Evolutionary conservation across 2,888 invertebrate genomes (phyloP).

Genomic region (Himalopsyche anomala): DNA sequence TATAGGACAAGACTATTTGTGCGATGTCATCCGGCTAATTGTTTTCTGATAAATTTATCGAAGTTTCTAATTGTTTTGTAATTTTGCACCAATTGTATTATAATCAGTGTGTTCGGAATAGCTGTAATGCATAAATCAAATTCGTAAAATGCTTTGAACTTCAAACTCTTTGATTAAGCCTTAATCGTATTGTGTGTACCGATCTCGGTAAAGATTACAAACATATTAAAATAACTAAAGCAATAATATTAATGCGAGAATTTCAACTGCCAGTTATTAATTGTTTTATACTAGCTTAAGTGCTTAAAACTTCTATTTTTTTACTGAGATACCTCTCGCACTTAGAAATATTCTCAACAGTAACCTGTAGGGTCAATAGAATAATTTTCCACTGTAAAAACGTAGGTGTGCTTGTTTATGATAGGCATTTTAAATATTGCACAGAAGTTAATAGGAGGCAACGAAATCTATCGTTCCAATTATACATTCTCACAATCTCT

Average conservation of each 20-base stretch:
- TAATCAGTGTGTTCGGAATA: conserved; percentile 24
- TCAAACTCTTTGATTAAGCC: not conserved
- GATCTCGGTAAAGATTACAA: conserved; percentile 19
- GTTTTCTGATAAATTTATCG: too few relatives aligned
- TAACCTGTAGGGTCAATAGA: not conserved
- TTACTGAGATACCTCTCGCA: conserved; percentile 1
- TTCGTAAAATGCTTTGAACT: not conserved
- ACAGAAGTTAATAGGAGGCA: not conserved
- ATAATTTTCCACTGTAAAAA: not conserved
- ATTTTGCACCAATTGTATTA: too few relatives aligned
- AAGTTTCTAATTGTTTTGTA: too few relatives aligned
- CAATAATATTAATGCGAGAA: conserved; percentile 29
- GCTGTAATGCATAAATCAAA: not conserved
- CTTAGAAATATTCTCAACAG: not conserved
- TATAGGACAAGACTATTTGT: too few relatives aligned
- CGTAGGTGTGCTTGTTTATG: not conserved
- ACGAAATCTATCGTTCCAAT: not conserved
- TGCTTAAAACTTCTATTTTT: conserved; percentile 40
- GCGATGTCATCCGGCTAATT: too few relatives aligned
- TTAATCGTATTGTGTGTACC: not conserved
- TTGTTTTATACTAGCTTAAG: conserved; percentile 35
- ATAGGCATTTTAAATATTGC: conserved; percentile 1
- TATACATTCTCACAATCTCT: not conserved
- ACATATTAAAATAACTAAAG: conserved; percentile 15
- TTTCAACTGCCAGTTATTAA: conserved; percentile 14